Base-by-base conservation (phyloP, 2,113 vertebrate genomes). In the Sinocyclocheilus grahami region DNA sequence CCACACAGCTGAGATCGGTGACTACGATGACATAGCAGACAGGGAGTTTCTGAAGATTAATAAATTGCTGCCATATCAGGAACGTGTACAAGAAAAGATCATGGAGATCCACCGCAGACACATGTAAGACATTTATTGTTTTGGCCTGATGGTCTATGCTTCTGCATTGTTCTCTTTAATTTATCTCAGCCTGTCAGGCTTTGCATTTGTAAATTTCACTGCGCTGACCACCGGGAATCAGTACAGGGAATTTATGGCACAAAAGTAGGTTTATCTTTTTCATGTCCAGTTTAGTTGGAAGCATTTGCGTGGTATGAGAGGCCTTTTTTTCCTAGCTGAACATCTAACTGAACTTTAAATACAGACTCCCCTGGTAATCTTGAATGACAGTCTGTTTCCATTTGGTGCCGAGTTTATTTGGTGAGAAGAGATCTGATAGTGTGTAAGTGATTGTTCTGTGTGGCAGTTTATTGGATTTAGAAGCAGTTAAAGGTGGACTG, bases 1-100 rank as follows among this genome's bases (percentile, higher is more conserved):
- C 33, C 75, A 42, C 24, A 3, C 24, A 99, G 98, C 98, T n/a
- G 98, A 99, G 91, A 96, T 99, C 6, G 98, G 98, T 0, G 98
- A 99, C 91, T 98, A 96, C 0, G 97, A 98, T 46, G 97, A 97
- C 24, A 86, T 83, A 0, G 93, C 95, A 22, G 98, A 97, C 91
- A 85, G 90, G 63, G 97, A 97, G 78, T 97, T 97, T 92, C 95
- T 99, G 89, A 96, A 94, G 90, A 88, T 82, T 67, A 96, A 95
- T 82, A 92, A 89, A 42, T 94, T 99, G 90, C 86, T 98, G 90
- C 97, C 97, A 65, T 94, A 95, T 63, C 98, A 99, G 91, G 96
- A 96, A 20, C 95, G 86, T 42, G 91, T 96, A 14, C 95, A 97
- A 60, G 96, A 96, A 79, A 96, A 95, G 92, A 96, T 99, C 87